Evolutionary conservation across 2,888 invertebrate species (phyloP), one percentile per base, ranked within the genome.

Genomic region (Eretmocerus hayati): DNA sequence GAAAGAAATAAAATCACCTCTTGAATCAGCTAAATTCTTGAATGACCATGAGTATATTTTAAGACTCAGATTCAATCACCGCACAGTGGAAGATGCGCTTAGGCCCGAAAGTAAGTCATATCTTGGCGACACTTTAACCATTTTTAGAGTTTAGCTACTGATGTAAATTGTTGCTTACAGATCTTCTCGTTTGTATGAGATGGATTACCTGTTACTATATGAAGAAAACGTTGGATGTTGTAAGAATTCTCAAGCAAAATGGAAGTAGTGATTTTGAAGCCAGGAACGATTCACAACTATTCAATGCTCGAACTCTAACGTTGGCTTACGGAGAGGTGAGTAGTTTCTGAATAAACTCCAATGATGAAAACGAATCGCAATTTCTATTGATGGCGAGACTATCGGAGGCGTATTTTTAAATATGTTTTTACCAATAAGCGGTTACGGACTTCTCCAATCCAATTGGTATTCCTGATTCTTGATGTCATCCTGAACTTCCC

Each of bases 281-380:
- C 0, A 84, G 85, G 67, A 93, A 93, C 71, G 81, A 93, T 56
- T 83, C 84, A 40, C 95, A 96, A 75, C 81, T 89, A 0, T 93
- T 85, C 67, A 81, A 81, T 60, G 89, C 89, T 1, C 81, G 85
- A 52, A 81, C 83, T 8, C 74, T 95, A 3, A 81, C 90, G 0
- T 72, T 92, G 13, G 84, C 85, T 18, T 96, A 85, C 69, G 87
- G 81, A 44, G 88, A 93, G 80, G 90, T 90, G 70, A 60, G 33
- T n/a, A n/a, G n/a, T n/a, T n/a, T n/a, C n/a, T n/a, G n/a, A n/a
- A n/a, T n/a, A n/a, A n/a, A n/a, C n/a, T n/a, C n/a, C n/a, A n/a
- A n/a, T n/a, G n/a, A n/a, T n/a, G n/a, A n/a, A n/a, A n/a, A n/a
- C n/a, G n/a, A n/a, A n/a, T n/a, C n/a, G n/a, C n/a, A n/a, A n/a